These are phyloP conservation scores for Lamproptera curius DNA, from an alignment of 2,888 invertebrate species.

Conservation along the genomic window DNA sequence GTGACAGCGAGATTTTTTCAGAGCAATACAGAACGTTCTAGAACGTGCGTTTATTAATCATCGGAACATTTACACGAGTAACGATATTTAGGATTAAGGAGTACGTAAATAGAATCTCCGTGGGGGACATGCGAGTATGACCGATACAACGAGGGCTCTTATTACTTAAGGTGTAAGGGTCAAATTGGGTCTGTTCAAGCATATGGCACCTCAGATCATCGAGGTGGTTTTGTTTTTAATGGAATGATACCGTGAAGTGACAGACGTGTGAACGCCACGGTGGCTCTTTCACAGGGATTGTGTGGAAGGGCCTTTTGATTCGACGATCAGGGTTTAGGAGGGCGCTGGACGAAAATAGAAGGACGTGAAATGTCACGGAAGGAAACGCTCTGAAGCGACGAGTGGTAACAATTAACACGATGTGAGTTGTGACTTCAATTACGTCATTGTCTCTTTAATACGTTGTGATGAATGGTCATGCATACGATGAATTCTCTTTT, in stretches of 20 bases:
- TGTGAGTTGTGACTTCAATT: no score
- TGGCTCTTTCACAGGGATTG: constrained; percentile 57
- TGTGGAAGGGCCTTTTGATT: constrained; percentile 39
- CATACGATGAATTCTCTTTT: no score
- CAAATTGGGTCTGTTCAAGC: constrained; percentile 20
- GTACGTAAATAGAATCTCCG: constrained; percentile 50
- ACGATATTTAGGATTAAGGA: constrained; percentile 29
- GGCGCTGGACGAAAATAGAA: constrained; percentile 28
- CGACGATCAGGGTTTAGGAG: constrained; percentile 32
- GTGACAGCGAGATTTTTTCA: no score
- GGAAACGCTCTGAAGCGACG: no score
- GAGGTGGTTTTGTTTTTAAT: constrained; percentile 55
- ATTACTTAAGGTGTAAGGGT: constrained; percentile 29
- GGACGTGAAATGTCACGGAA: no score
- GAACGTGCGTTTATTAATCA: constrained; percentile 8
- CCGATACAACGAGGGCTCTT: constrained; percentile 25
- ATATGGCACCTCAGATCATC: constrained; percentile 27
- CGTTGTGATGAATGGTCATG: no score
- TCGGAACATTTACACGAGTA: constrained; percentile 19
- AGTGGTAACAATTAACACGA: no score
- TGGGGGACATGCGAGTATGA: constrained; percentile 45
- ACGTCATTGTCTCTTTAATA: no score
- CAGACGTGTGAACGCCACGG: constrained; percentile 65
- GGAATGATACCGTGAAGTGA: constrained; percentile 51
- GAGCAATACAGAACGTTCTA: not conserved